Conservation (phyloP, 2,797 vertebrate species). For the Dendrocincla tyrannina region DNA sequence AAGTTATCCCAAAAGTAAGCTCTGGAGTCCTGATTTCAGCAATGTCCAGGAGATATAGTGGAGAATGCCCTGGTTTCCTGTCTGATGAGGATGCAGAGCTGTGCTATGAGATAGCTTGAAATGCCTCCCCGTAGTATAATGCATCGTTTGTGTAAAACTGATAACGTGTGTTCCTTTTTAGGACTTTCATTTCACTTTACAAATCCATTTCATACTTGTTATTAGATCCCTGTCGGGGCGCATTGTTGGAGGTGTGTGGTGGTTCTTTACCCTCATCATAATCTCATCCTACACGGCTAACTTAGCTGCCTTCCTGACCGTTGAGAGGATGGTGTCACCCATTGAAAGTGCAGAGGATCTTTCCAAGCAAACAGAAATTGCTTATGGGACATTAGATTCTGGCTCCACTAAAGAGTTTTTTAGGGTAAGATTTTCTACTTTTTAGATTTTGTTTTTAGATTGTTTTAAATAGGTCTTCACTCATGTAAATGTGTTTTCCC, state of each 20-base stretch:
- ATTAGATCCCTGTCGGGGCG: slow-evolving; percentile 97
- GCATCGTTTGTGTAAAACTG: slow-evolving; percentile 57
- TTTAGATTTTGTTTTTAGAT: background rate
- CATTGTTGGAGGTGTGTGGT: slow-evolving; percentile 99
- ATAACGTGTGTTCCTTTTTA: slow-evolving; percentile 55
- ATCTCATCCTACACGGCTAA: slow-evolving; percentile 99
- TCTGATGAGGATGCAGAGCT: background rate
- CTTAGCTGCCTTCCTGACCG: slow-evolving; percentile 98
- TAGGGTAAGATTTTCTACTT: slow-evolving; percentile 86
- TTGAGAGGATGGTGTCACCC: slow-evolving; percentile 99
- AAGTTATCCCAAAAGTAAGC: slow-evolving; percentile 8
- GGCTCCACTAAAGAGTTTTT: slow-evolving; percentile 99
- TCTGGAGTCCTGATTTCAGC: background rate
- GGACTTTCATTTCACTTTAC: slow-evolving; percentile 75
- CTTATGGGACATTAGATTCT: slow-evolving; percentile 97
- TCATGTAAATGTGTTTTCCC: background rate
- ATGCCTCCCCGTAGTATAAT: background rate
- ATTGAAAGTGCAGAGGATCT: slow-evolving; percentile 99
- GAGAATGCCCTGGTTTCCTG: background rate
- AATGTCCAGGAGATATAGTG: background rate
- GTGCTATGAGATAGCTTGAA: background rate
- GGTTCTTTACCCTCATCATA: slow-evolving; percentile 99
- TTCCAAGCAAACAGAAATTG: slow-evolving; percentile 97
- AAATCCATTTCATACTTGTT: slow-evolving; percentile 84
- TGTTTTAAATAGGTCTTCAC: background rate